Evolutionary conservation across 2,888 invertebrate species (phyloP), one percentile per base, ranked within the genome.

Genomic region (Drosophila paramelanica): DNA sequence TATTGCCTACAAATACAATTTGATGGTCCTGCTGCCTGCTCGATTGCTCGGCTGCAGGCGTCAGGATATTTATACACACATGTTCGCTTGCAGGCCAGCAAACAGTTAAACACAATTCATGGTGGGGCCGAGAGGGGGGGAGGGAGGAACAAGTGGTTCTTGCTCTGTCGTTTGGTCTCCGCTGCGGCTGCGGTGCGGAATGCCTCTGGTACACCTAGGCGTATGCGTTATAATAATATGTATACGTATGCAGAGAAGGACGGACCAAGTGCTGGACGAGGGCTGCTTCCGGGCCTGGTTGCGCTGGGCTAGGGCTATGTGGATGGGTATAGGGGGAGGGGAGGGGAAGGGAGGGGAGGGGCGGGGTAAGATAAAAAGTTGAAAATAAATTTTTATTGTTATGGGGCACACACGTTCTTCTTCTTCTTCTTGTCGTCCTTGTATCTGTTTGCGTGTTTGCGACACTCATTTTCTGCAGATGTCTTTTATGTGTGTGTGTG

Each of bases 371-470:
- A 84, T 84, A 84, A 83, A 83, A 83, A 83, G 85, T 88, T 85
- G 85, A 85, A 85, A 88, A 85, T 85, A 85, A 85, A 88, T 88
- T 85, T 85, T 85, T 85, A 85, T 85, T 85, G 85, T 85, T 85
- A 85, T 85, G 85, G 83, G 83, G 83, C 85, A 81, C 79, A 88
- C 85, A 83, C 77, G 71, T 71, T 83, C 84, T 81, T 81, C 87
- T 76, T 42, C 52, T 45, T 42, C 52, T 45, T 53, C 53, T 33
- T 68, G 77, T 77, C 76, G 84, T 87, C 84, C 87, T 84, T 84
- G 84, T 87, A 82, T 83, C 83, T 87, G 85, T 85, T 85, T 87
- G 87, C 88, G 81, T 87, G 84, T 84, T 87, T 89, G 81, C 84
- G 82, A 82, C 82, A 82, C 82, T 83, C 88, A 83, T 83, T 83